Evolutionary conservation across 1,140 invertebrate genomes (phyloP), one percentile per base, ranked within the genome.

Genomic region (Muscidifurax raptorellus): DNA sequence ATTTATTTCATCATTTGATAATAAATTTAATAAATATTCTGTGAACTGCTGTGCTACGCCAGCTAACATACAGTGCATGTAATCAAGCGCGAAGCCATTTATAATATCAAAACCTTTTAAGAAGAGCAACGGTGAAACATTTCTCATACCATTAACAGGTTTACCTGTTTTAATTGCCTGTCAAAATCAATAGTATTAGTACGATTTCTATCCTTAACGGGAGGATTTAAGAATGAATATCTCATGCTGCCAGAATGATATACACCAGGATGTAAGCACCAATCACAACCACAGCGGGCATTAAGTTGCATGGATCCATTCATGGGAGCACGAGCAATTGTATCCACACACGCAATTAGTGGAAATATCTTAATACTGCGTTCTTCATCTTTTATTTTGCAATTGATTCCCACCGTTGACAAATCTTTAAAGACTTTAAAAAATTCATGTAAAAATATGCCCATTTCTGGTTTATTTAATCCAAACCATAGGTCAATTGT

Each of bases 101-200:
- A 80, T 67, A 3, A 80, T 71, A 72, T 80, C 64, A 22, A 80
- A 80, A 2, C 40, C 3, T 2, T 67, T 7, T 44, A 80, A 80
- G 22, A 40, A 40, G n/a, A 76, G 27, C 27, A 76, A 52, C 1
- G 74, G 74, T 6, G 74, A 76, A 1, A 36, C 27, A 15, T 6
- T 13, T 47, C 44, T 44, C 9, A 47, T 76, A 1, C 74, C 22
- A 47, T 25, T 10, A n/a, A 18, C 10, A 47, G 36, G 3, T 15
- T 52, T 47, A 1, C 27, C 27, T 69, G 4, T 4, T n/a, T 69
- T 10, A n/a, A 15, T 69, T 69, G 3, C 12, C 4, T 27, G 10
- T 4, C 66, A 69, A 18, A n/a, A 27, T 12, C 4, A 12, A 69
- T 28, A 69, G 66, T 69, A n/a, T 28, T 69, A 69, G 9, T 4